Percentiles rank a stretch among this genome's conserved stretches.
These are phyloP conservation scores for Chunga burmeisteri DNA, from an alignment of 2,113 vertebrate species.

Conservation along the genomic window DNA sequence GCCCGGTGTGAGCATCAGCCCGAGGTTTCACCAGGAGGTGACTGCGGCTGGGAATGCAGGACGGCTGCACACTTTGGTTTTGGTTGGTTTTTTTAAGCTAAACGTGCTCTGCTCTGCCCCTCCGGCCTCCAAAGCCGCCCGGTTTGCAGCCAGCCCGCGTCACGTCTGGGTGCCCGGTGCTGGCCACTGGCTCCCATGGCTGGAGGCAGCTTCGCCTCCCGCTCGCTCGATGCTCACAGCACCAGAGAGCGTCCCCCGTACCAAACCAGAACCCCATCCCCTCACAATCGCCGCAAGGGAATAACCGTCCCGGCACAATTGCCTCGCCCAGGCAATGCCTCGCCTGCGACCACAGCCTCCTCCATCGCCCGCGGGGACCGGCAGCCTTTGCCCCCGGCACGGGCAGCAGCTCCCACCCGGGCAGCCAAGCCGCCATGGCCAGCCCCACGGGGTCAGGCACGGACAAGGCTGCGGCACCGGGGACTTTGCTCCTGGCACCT, in stretches of 20 bases:
- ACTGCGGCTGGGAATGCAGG: not conserved
- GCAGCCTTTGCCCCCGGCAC: fast-evolving
- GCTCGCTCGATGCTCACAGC: not conserved
- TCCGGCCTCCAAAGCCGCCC: not conserved
- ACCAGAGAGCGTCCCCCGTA: fast-evolving
- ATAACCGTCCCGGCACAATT: fast-evolving
- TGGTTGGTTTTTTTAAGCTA: not conserved
- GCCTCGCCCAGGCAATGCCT: fast-evolving
- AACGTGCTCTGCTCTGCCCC: not conserved
- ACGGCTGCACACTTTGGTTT: not conserved
- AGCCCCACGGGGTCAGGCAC: not conserved
- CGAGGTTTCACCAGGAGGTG: not conserved
- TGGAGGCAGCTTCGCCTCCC: fast-evolving
- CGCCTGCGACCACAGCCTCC: not conserved
- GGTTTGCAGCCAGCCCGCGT: not conserved
- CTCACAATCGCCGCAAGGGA: fast-evolving
- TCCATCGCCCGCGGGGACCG: fast-evolving
- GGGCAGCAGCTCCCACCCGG: fast-evolving
- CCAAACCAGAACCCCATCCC: not conserved
- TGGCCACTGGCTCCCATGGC: not conserved
- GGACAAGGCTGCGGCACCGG: fast-evolving
- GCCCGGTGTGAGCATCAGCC: not conserved
- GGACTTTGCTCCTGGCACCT: not conserved
- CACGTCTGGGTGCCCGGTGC: fast-evolving
- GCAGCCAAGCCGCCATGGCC: fast-evolving